These are phyloP conservation scores for Astyanax mexicanus DNA, from an alignment of 2,797 vertebrate species.

Conservation along the genomic window DNA sequence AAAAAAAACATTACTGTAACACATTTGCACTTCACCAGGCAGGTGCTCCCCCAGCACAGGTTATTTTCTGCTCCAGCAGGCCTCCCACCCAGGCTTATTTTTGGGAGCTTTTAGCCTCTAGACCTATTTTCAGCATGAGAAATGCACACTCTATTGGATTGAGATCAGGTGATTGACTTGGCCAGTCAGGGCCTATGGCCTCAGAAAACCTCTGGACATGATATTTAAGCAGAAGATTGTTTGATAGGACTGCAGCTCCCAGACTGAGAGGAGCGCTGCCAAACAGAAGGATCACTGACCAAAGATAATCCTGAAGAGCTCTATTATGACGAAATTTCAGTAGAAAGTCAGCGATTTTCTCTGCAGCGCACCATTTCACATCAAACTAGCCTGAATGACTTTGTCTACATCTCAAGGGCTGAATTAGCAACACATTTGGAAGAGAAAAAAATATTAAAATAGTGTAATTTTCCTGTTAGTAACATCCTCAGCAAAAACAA, in stretches of 20 bases:
- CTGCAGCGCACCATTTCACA: too few species aligned
- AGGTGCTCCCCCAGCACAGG: background rate
- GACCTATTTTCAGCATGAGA: constrained; percentile 23
- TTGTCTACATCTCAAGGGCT: too few species aligned
- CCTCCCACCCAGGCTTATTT: constrained; percentile 14
- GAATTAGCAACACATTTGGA: too few species aligned
- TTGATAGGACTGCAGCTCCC: background rate
- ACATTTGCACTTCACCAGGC: too few species aligned
- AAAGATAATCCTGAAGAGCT: too few species aligned
- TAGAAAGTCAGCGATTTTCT: too few species aligned
- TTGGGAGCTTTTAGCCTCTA: constrained; percentile 23
- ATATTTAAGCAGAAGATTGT: background rate
- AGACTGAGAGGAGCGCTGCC: background rate
- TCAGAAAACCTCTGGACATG: background rate
- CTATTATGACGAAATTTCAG: too few species aligned
- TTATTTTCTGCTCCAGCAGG: background rate
- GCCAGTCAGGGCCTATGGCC: background rate
- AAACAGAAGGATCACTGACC: background rate
- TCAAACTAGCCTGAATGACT: too few species aligned
- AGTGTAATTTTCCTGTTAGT: too few species aligned
- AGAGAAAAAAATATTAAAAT: too few species aligned
- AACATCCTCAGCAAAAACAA: too few species aligned
- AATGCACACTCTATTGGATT: constrained; percentile 19
- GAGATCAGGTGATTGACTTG: constrained; percentile 11
- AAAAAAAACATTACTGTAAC: too few species aligned